A percentile compares a stretch with the other conserved stretches of the same genome.
These are phyloP conservation scores for Rhamphomyia laevipes DNA, from an alignment of 2,888 invertebrate species.

Conservation along the genomic window DNA sequence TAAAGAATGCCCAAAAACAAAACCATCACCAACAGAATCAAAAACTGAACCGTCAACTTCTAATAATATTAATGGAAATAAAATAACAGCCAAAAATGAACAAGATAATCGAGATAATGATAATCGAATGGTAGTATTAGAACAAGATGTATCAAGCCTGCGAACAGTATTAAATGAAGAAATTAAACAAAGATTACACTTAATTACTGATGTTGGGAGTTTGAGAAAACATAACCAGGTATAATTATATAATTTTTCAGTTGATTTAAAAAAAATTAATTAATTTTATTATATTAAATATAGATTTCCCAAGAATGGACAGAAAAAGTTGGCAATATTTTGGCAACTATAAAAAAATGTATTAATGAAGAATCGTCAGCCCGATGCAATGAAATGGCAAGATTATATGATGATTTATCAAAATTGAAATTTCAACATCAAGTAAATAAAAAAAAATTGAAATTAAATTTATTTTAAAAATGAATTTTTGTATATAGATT, in stretches of 20 bases:
- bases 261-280: neutral
- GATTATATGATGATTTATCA: slow-evolving; percentile 43
- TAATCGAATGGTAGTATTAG: slow-evolving; percentile 25
- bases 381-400: slow-evolving; percentile 41
- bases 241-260: neutral
- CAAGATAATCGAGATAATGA: slow-evolving; percentile 17
- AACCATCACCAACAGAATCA: slow-evolving; percentile 9
- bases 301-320: slow-evolving; percentile 33
- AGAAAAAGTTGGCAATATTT: slow-evolving; percentile 25
- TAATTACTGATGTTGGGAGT: slow-evolving; percentile 35
- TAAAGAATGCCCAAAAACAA: slow-evolving; percentile 36
- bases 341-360: slow-evolving; percentile 39
- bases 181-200: slow-evolving; percentile 33
- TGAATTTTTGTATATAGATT: no score
- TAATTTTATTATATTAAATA: neutral
- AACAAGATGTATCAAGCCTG: slow-evolving; percentile 26
- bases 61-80: slow-evolving; percentile 14
- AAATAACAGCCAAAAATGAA: slow-evolving; percentile 21
- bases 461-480: no score
- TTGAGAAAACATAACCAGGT: slow-evolving; percentile 35
- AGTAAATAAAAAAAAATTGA: no score
- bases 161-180: slow-evolving; percentile 35
- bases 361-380: slow-evolving; percentile 43
- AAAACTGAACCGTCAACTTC: slow-evolving; percentile 2
- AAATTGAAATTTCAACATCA: slow-evolving; percentile 22